Percentiles rank a stretch among this genome's conserved stretches.
Evolutionary conservation across 30 jellyfish, hydroid and myxozoan species (phyloP).

Genomic region (Chironex yamaguchii): DNA sequence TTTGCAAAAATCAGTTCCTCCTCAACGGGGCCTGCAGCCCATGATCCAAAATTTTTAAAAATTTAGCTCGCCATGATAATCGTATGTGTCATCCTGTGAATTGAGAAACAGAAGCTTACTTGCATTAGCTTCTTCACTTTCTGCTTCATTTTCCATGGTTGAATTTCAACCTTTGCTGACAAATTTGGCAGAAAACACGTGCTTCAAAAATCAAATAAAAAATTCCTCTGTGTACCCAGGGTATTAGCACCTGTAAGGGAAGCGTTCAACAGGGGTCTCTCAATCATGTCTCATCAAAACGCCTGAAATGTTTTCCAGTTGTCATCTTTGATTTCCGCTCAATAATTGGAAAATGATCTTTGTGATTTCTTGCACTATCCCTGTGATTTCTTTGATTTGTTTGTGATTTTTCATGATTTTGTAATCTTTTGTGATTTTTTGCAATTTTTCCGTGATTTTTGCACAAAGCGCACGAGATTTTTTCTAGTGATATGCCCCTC

Average conservation of each 20-base stretch:
- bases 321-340: neutral
- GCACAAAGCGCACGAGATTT: neutral
- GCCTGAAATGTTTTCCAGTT: neutral
- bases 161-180: neutral
- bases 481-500: neutral
- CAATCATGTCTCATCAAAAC: neutral
- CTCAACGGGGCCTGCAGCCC: neutral
- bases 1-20: neutral
- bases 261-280: neutral
- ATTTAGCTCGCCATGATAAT: neutral
- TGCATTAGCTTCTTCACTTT: neutral
- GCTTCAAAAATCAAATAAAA: neutral
- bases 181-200: neutral
- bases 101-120: no score
- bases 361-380: neutral
- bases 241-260: neutral
- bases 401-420: neutral
- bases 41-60: neutral
- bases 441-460: neutral
- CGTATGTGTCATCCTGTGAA: no score
- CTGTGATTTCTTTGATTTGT: neutral
- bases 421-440: neutral
- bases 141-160: neutral
- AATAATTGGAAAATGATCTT: neutral
- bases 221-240: neutral